Evolutionary conservation across 2,797 vertebrate genomes (phyloP), one percentile per base, ranked within the genome.

Genomic region (Channa striata): DNA sequence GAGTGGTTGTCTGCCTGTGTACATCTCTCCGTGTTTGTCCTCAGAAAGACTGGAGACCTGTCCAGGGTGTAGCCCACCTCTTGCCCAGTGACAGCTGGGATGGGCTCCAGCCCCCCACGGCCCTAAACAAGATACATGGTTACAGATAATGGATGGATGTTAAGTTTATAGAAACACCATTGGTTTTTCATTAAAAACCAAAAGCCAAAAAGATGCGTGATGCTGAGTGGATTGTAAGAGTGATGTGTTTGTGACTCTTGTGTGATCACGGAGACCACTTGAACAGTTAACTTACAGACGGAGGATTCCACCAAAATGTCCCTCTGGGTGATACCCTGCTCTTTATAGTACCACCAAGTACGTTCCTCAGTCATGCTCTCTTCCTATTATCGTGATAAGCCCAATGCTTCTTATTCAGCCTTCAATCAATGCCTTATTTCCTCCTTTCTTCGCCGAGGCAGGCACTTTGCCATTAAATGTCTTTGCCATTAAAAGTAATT

Each of bases 341-440:
- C 57, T 49, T 80, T 70, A 78, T 58, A 54, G 80, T 71, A 46
- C 67, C 54, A 43, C 49, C 14, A 42, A 61, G 68, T 44, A 40
- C 70, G 54, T 81, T 65, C 48, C 42, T 25, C 65, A 52, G 50
- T 60, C 63, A 16, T 43, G 58, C 46, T 74, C 71, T 66, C 58
- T 48, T 37, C 47, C 37, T 56, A 66, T 81, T 73, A 68, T 62
- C 39, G 40, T 44, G 61, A 67, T 77, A 68, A 70, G 80, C 68
- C 43, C 51, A 66, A 47, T 62, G 57, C 44, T 46, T 64, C 44
- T 62, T 51, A 56, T 77, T 67, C 68, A 51, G 42, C 56, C 25
- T 78, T 87, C 77, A 80, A 60, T 86, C 78, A 81, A 72, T 78
- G 71, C 51, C 68, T 71, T 65, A 69, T 82, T 81, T 71, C 53